phyloP scores from a whole-genome alignment of 2,113 vertebrate genomes.

The Neotoma lepida region DNA sequence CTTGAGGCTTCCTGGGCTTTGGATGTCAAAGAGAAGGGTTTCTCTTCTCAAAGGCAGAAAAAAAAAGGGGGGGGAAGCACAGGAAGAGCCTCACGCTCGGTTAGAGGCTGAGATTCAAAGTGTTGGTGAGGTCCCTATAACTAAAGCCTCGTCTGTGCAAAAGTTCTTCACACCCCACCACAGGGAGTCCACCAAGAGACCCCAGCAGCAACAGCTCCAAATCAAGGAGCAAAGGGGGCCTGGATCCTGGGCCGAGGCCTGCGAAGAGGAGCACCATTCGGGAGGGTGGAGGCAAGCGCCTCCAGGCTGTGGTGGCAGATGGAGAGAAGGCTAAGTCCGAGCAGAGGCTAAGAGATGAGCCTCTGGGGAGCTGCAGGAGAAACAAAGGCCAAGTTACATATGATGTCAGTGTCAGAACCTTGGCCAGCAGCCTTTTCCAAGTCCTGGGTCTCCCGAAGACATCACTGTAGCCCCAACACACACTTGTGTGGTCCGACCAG shows the following conservation, averaged over 20 bases:
- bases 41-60: background rate
- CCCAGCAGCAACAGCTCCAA: constrained; percentile 39
- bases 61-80: background rate
- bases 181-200: constrained; percentile 35
- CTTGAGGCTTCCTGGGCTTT: constrained; percentile 46
- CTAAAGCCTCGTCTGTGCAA: background rate
- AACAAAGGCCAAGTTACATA: constrained; percentile 29
- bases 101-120: background rate
- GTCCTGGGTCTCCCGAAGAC: background rate
- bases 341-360: background rate
- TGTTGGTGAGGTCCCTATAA: background rate
- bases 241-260: constrained; percentile 70
- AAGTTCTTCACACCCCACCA: constrained; percentile 3
- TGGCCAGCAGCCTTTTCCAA: background rate
- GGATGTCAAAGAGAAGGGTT: background rate
- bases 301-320: constrained; percentile 57
- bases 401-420: background rate
- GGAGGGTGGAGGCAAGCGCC: constrained; percentile 68
- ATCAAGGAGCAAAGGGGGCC: constrained; percentile 47
- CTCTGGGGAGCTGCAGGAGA: constrained; percentile 51
- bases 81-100: background rate
- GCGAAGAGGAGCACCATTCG: constrained; percentile 74
- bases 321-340: background rate
- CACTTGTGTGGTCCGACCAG: background rate
- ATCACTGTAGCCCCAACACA: background rate